Evolutionary conservation across 2,797 vertebrate genomes (phyloP), one percentile per base, ranked within the genome.

Genomic region (Tauraco hartlaubi): DNA sequence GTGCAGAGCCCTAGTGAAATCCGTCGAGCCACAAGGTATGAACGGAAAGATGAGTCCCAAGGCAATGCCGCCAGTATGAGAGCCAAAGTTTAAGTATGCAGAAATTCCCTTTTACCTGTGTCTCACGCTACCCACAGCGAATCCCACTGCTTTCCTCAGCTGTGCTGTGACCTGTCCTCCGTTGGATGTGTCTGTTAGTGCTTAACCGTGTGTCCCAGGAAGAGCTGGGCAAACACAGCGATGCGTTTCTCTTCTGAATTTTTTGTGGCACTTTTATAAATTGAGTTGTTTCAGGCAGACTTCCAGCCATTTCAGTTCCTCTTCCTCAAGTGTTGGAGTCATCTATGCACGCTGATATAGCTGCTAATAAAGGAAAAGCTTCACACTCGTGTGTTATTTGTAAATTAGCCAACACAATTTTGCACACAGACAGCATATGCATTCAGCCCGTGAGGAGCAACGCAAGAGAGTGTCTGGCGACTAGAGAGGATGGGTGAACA

Each of bases 401-500:
- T 46, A 29, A 56, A 67, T 62, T 1, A 44, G 11, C 20, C 61
- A 26, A 6, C 29, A 5, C 20, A 3, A 2, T 20, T 69, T 14
- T 56, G n/a, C 28, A 48, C n/a, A 6, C 11, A 39, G 44, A 54
- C 25, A 61, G 43, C 37, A 8, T 1, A 2, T 2, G n/a, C 29
- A 1, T n/a, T 67, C 29, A 31, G 9, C 35, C 63, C 64, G 0
- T 0, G 11, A 41, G 37, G 54, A 80, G 0, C 14, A 12, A 1
- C 4, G 0, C 7, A 20, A 18, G 61, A 4, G 19, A 6, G 33
- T 3, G 11, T 3, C 33, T 63, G 49, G 37, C 0, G 5, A 26
- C 18, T 3, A 8, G 3, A 3, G 21, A 67, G 52, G 64, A 17
- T 1, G 0, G 31, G 16, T 4, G 11, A 4, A 2, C 17, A 0